Base-by-base conservation (phyloP, 2,797 vertebrate species). In the Sciurus carolinensis region DNA sequence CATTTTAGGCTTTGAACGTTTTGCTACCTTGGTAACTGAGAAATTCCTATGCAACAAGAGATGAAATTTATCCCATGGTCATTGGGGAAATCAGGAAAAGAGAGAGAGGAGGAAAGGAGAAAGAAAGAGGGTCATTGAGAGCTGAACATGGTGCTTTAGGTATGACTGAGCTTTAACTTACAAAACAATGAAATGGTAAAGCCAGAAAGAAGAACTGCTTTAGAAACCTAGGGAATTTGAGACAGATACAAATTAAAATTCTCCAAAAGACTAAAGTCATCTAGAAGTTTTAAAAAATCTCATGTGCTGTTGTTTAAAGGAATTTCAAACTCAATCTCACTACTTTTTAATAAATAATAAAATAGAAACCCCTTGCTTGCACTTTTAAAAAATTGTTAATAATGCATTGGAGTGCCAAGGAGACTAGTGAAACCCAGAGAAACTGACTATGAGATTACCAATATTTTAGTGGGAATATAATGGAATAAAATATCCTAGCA, bases 191-290 rank as follows among this genome's bases (percentile, higher is more conserved):
- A 92, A 82, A 47, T 52, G 11, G 44, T 72, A 94, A 93, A 59
- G 39, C 12, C 0, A 80, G 66, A 81, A 86, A 44, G 33, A 28
- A 73, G 12, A 86, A 62, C 57, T 67, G 7, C 20, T 94, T 88
- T 96, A 76, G 57, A 94, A 90, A 83, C 42, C 13, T 81, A 67
- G 64, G 69, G 87, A 73, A 86, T 36, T 54, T 85, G 22, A 82
- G 84, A 73, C 5, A 77, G 39, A 88, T 18, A 73, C 66, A 92
- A 86, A 88, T 72, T 54, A 59, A 80, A 90, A 72, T 52, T 73
- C 28, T 85, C 50, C 72, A 83, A 73, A 24, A 75, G 20, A 75
- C 11, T 20, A 75, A 87, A 92, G 36, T 59, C 17, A 47, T 90
- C 10, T 73, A 50, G 93, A 92, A 66, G 22, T 39, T 50, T 85